phyloP scores from a whole-genome alignment of 2,113 vertebrate species.

The Centropristis striata region DNA sequence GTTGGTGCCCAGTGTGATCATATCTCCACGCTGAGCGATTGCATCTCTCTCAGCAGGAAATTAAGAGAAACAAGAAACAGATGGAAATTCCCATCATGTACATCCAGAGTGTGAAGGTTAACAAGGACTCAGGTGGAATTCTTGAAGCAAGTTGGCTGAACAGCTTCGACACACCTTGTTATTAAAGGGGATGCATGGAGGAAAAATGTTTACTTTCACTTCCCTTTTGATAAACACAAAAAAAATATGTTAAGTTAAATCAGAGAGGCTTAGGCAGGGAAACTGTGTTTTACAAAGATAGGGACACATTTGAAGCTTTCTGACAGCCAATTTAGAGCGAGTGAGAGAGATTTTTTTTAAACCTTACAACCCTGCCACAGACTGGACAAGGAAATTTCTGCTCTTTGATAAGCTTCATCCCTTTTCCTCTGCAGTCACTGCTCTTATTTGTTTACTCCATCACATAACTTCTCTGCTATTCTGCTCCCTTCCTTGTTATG shows the following conservation, averaged over 20 bases:
- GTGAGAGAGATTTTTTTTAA: conserved; percentile 18
- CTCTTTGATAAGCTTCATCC: conserved; percentile 55
- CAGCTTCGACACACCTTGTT: not conserved
- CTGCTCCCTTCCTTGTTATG: conserved; percentile 17
- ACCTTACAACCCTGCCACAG: not conserved
- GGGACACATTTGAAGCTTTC: conserved; percentile 47
- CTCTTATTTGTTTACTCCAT: conserved; percentile 40
- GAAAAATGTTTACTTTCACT: conserved; percentile 9
- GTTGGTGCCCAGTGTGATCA: conserved; percentile 42
- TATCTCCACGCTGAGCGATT: conserved; percentile 52
- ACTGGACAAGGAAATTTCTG: conserved; percentile 35
- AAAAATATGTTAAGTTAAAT: not conserved
- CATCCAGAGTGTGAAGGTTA: conserved; percentile 33
- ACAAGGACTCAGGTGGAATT: conserved; percentile 25
- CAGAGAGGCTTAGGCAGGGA: conserved; percentile 31
- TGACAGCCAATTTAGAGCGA: conserved; percentile 41
- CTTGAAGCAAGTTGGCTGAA: not conserved
- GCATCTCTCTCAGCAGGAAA: conserved; percentile 59
- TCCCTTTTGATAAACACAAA: conserved; percentile 1
- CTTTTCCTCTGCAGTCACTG: conserved; percentile 16
- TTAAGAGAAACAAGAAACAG: conserved; percentile 60
- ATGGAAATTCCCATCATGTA: conserved; percentile 43
- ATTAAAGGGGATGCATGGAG: not conserved
- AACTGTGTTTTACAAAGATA: conserved; percentile 50
- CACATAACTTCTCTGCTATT: conserved; percentile 12